phyloP scores from a whole-genome alignment of 2,113 vertebrate species.

The Myotis yumanensis region DNA sequence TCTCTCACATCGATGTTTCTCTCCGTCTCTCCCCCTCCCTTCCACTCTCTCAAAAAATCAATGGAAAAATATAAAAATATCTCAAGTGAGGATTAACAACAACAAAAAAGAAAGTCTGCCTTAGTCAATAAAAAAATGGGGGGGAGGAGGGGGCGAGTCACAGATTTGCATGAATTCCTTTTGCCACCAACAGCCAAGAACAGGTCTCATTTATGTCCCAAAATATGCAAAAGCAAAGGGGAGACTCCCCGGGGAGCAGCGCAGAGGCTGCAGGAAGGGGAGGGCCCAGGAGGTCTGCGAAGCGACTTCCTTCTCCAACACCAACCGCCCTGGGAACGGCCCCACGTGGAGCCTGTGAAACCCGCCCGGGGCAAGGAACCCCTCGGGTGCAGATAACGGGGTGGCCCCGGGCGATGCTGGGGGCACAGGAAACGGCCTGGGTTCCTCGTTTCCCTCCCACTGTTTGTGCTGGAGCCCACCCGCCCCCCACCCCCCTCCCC shows the following conservation, averaged over 20 bases:
- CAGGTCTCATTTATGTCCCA: not conserved
- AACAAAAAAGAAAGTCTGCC: not conserved
- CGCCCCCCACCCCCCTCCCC: slow-evolving; percentile 85
- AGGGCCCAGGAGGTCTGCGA: not conserved
- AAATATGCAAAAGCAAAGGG: not conserved
- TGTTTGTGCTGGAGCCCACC: slow-evolving; percentile 78
- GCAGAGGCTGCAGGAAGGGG: not conserved
- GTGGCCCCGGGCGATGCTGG: not conserved
- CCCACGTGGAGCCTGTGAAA: slow-evolving; percentile 81
- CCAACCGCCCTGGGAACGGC: slow-evolving; percentile 78
- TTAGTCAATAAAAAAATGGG: not conserved
- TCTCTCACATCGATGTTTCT: no score
- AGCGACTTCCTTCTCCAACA: slow-evolving; percentile 69
- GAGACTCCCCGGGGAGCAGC: not conserved
- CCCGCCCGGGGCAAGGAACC: slow-evolving; percentile 67
- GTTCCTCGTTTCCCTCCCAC: slow-evolving; percentile 77
- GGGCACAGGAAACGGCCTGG: slow-evolving; percentile 82
- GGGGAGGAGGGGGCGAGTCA: fast-evolving
- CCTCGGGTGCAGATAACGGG: slow-evolving; percentile 78
- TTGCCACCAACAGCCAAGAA: not conserved
- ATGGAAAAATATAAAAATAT: no score
- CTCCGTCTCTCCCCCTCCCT: no score
- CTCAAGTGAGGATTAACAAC: no score
- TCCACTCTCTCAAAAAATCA: no score
- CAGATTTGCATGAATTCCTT: not conserved